Base-by-base conservation (phyloP, 2,888 invertebrate genomes). In the Harpalus rubripes region DNA sequence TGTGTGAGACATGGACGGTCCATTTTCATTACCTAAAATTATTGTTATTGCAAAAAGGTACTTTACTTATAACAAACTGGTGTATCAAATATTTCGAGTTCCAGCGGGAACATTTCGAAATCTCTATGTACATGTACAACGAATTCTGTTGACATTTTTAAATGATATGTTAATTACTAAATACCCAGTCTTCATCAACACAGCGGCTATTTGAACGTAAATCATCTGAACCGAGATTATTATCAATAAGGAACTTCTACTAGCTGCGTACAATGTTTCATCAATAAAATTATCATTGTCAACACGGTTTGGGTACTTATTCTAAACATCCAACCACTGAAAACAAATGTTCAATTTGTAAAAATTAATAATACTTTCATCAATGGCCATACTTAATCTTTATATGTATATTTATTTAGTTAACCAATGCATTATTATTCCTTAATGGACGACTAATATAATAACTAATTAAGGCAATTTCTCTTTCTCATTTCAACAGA, bases 161-260 rank as follows among this genome's bases (percentile, higher is more conserved):
- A 85, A 85, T 85, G 85, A 85, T 85, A 85, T 85, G 85, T 85
- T 85, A 85, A 78, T 85, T 85, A 80, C 85, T 85, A 85, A 85
- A 84, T 84, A 84, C 80, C 85, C 85, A 85, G 85, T 85, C 85
- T 85, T 85, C 85, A 85, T 85, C 85, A 78, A 85, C 85, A 80
- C 85, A 72, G 68, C 85, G 85, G 85, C 85, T 80, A 85, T 85
- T 79, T 85, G 58, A 22, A 68, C 65, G 74, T 44, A 83, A 72
- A 76, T 44, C 59, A 61, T 74, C 39, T 83, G 72, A 58, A 74
- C 56, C 41, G 44, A 74, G 52, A 52, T 82, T 74, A 72, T 81
- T 81, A 81, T 81, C 81, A 59, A 72, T 76, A 61, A 83, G 83
- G 83, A 83, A 83, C 83, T 83, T 83, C 83, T 83, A 83, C 56